Conservation (phyloP, 64 coral and sea anemone genomes). For the Montipora efflorescens region DNA sequence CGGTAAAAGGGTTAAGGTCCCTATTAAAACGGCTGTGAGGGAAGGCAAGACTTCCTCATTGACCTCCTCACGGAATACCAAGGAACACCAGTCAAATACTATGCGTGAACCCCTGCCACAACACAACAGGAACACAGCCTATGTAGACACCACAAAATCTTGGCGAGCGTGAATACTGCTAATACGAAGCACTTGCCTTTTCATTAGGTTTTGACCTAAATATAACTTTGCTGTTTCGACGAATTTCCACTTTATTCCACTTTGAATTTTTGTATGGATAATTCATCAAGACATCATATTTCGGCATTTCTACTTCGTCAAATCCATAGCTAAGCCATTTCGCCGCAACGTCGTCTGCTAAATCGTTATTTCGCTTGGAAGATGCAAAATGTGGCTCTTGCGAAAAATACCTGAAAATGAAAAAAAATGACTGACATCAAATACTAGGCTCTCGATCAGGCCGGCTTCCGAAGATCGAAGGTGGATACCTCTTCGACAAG, state of each 20-base stretch:
- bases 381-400: slow-evolving; percentile 71
- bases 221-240: slow-evolving; percentile 36
- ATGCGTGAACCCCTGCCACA: no score
- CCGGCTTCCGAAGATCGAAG: no score
- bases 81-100: background rate
- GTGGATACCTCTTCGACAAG: no score
- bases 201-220: slow-evolving; percentile 53
- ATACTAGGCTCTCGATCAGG: no score
- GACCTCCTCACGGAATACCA: background rate
- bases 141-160: no score
- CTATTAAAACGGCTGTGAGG: no score
- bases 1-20: no score
- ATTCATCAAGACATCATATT: slow-evolving; percentile 71
- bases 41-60: no score
- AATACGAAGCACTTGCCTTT: slow-evolving; percentile 36
- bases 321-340: slow-evolving; percentile 81
- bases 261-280: slow-evolving; percentile 37
- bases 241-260: slow-evolving; percentile 73
- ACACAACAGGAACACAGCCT: no score
- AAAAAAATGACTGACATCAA: background rate
- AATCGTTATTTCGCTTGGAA: slow-evolving; percentile 71
- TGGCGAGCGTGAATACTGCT: background rate
- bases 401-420: slow-evolving; percentile 63
- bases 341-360: slow-evolving; percentile 60
- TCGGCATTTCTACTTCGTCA: slow-evolving; percentile 69